Conservation (phyloP, 2,888 invertebrate species). For the Minunthozetes semirufus region DNA sequence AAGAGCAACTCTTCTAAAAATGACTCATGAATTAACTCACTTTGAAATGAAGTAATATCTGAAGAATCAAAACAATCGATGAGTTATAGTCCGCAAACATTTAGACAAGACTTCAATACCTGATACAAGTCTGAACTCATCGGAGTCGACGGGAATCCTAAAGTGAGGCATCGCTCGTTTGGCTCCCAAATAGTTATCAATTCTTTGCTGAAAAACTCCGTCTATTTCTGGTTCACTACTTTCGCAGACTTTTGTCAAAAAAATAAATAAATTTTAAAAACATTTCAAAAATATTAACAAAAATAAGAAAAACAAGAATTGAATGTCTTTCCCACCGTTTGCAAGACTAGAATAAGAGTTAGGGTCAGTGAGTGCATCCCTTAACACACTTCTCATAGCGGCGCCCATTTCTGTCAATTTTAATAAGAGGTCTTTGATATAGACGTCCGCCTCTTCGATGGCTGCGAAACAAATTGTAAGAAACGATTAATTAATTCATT, state of each 20-base stretch:
- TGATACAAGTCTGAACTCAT: slow-evolving; percentile 15
- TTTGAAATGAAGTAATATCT: slow-evolving; percentile 34
- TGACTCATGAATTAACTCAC: slow-evolving; percentile 69
- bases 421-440: slow-evolving; percentile 74
- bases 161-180: slow-evolving; percentile 23
- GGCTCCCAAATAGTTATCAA: slow-evolving; percentile 20
- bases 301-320: not conserved
- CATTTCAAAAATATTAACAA: not conserved
- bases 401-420: slow-evolving; percentile 94
- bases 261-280: not conserved
- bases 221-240: slow-evolving; percentile 12
- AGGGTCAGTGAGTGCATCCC: slow-evolving; percentile 77
- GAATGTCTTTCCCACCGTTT: slow-evolving; percentile 43
- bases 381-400: slow-evolving; percentile 88
- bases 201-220: not conserved
- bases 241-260: slow-evolving; percentile 19
- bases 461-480: slow-evolving; percentile 48
- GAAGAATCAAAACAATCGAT: slow-evolving; percentile 8
- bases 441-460: slow-evolving; percentile 77
- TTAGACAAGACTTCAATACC: not conserved
- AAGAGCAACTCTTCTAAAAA: slow-evolving; percentile 91
- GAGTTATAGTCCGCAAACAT: not conserved
- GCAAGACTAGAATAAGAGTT: slow-evolving; percentile 55
- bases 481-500: not conserved
- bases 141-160: slow-evolving; percentile 3